Conservation (phyloP, 2,888 invertebrate species). For the Pammene fasciana region DNA sequence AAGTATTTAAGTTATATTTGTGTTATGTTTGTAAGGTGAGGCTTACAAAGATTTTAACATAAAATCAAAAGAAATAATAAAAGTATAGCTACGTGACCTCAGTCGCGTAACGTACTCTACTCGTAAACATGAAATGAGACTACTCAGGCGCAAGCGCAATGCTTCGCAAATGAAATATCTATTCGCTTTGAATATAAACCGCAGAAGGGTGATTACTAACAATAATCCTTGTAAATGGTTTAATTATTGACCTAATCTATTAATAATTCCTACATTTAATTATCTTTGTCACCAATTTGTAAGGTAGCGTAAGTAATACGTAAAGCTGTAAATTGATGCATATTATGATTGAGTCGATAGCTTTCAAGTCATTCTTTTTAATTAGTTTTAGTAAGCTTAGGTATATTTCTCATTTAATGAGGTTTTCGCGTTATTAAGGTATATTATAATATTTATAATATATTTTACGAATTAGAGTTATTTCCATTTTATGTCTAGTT, state of each 20-base stretch:
- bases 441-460: neutral
- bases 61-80: neutral
- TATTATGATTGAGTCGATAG: no score
- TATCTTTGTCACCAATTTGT: neutral
- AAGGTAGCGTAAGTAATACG: slow-evolving; percentile 2
- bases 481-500: no score
- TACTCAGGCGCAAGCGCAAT: neutral
- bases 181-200: slow-evolving; percentile 4
- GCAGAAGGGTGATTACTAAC: slow-evolving; percentile 9
- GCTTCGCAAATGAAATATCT: neutral
- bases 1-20: no score
- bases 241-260: slow-evolving; percentile 1
- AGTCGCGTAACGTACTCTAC: neutral
- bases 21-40: no score
- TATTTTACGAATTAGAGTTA: neutral
- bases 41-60: no score
- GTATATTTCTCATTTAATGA: neutral
- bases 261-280: neutral
- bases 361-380: neutral
- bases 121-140: no score
- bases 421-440: neutral
- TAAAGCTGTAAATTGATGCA: neutral
- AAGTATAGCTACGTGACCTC: slow-evolving; percentile 13
- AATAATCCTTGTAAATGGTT: slow-evolving; percentile 6
- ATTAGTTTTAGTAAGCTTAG: neutral